Conservation (phyloP, 2,113 vertebrate genomes). For the Tragelaphus buxtoni region DNA sequence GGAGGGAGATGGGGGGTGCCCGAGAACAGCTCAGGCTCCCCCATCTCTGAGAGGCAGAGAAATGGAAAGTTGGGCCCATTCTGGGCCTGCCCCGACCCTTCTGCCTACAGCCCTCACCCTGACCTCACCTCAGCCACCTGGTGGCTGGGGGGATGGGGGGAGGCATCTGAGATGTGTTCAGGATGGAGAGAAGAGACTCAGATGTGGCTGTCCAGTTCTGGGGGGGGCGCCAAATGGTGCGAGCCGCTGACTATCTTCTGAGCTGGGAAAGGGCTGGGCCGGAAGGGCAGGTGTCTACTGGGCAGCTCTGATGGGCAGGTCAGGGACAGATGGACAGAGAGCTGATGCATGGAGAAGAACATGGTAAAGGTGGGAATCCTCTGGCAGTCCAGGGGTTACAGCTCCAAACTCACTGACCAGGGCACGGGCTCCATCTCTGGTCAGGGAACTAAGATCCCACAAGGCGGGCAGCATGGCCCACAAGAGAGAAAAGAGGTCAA, state of each 20-base stretch:
- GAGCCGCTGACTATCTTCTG: background rate
- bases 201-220: background rate
- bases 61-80: background rate
- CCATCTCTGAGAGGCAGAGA: background rate
- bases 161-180: background rate
- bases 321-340: background rate
- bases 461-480: background rate
- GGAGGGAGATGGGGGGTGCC: background rate
- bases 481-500: background rate
- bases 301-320: background rate
- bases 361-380: background rate
- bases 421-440: background rate
- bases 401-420: background rate
- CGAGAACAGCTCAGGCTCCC: background rate
- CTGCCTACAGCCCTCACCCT: background rate
- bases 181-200: background rate
- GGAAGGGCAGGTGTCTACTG: background rate
- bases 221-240: background rate
- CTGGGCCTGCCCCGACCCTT: background rate
- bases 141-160: background rate
- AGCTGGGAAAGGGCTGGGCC: background rate
- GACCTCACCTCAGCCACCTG: background rate
- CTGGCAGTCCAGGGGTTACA: background rate
- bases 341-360: background rate
- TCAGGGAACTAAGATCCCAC: background rate